Base-by-base conservation (phyloP, 2,888 invertebrate genomes). In the Perdita meconis region DNA sequence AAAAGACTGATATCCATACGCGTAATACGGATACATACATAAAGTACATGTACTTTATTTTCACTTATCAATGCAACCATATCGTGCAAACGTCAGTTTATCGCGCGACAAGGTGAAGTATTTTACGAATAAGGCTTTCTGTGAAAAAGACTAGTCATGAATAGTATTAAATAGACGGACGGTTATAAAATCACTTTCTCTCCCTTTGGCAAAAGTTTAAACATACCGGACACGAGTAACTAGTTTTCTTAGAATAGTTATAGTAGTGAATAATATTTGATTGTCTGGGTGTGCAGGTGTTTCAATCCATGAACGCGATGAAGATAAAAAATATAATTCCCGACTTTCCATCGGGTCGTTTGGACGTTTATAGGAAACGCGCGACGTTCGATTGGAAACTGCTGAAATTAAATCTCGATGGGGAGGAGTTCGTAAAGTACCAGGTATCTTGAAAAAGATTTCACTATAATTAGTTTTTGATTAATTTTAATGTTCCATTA, bases 371-470 rank as follows among this genome's bases (percentile, higher is more conserved):
- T 19, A 72, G 74, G 38, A 34, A 55, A 53, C n/a, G 65, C 8
- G 74, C 74, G 12, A 72, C 74, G 3, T 75, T 75, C 10, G 26
- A 75, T 0, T 75, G 74, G 74, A 75, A 72, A 19, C 19, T 65
- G 22, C 8, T 75, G 19, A 75, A 75, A 47, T 8, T 53, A 0
- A 75, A 64, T 2, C 40, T 75, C 22, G 74, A 75, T 12, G 74
- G 73, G 44, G 59, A 65, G 5, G 65, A 75, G 1, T 75, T 40
- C 34, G 19, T 75, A 0, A 0, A 55, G 1, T 75, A 60, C 34
- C 74, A 75, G 55, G 74, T 75, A 60, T n/a, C 13, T 40, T 1
- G 3, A 24, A 34, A n/a, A n/a, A n/a, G n/a, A n/a, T n/a, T n/a
- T n/a, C n/a, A n/a, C n/a, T n/a, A n/a, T n/a, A n/a, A 19, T 13